These are phyloP conservation scores for Hippocampus abdominalis DNA, from an alignment of 2,113 vertebrate species.

Conservation along the genomic window DNA sequence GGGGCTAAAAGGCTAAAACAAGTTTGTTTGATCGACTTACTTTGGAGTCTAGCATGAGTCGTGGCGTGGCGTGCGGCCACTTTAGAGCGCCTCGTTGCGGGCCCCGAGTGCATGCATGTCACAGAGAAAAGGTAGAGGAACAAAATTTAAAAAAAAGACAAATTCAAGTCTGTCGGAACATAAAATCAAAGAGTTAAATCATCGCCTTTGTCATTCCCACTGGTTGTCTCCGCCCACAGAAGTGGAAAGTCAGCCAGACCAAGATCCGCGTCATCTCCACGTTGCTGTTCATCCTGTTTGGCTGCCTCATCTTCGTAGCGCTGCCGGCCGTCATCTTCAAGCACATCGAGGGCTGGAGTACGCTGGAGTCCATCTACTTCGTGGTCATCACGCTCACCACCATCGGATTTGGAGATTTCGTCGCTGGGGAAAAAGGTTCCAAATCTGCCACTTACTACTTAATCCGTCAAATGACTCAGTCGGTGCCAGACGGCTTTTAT, in stretches of 20 bases:
- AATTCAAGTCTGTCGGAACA: no score
- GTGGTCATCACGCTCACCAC: conserved; percentile 98
- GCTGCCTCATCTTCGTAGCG: conserved; percentile 94
- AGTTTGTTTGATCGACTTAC: no score
- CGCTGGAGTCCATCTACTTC: conserved; percentile 95
- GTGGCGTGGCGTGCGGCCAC: no score
- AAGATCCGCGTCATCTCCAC: conserved; percentile 98
- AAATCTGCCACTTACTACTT: no score
- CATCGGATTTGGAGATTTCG: conserved; percentile 97
- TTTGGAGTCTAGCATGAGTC: no score
- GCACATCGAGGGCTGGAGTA: conserved; percentile 96
- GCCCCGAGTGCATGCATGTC: no score
- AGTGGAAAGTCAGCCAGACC: conserved; percentile 98
- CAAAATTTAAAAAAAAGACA: no score
- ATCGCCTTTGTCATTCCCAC: not conserved
- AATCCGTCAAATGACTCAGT: no score
- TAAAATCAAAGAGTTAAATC: not conserved
- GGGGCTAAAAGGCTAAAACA: no score
- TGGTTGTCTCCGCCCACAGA: conserved; percentile 64
- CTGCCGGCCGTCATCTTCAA: conserved; percentile 94
- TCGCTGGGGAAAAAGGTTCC: conserved; percentile 81
- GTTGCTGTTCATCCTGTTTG: conserved; percentile 94
- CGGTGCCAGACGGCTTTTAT: no score
- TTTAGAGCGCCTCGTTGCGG: no score
- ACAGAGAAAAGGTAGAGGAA: no score